Conservation (phyloP, 2,888 invertebrate species). For the Papilio elwesi region DNA sequence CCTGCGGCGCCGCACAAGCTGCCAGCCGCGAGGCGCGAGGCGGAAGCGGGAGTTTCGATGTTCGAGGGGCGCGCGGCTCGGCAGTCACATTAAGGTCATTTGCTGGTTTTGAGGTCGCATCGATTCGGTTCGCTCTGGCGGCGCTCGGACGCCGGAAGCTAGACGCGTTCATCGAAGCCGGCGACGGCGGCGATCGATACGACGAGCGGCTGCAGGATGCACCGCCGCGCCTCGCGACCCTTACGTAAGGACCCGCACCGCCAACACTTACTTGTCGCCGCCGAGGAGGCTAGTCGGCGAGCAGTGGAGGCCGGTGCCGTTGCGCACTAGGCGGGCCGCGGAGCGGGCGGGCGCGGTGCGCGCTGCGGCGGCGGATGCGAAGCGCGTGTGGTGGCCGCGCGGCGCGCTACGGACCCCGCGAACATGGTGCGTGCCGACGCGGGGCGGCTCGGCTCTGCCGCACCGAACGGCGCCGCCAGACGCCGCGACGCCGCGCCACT, state of each 20-base stretch:
- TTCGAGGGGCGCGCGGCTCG: slow-evolving; percentile 11
- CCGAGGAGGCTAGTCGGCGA: slow-evolving; percentile 27
- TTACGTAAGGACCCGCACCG: slow-evolving; percentile 43
- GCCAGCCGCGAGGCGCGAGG: neutral
- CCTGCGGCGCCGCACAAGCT: neutral
- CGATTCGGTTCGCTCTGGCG: slow-evolving; percentile 33
- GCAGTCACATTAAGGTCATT: slow-evolving; percentile 40
- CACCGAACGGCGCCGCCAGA: slow-evolving; percentile 16
- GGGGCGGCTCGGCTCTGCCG: slow-evolving; percentile 42
- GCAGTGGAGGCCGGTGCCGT: slow-evolving; percentile 27
- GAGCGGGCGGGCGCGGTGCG: slow-evolving; percentile 31
- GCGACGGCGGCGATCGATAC: slow-evolving; percentile 44
- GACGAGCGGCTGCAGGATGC: slow-evolving; percentile 39
- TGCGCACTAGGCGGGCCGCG: slow-evolving; percentile 26
- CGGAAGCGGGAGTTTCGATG: neutral
- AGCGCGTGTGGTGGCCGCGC: neutral
- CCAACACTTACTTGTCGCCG: slow-evolving; percentile 34
- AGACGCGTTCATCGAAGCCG: slow-evolving; percentile 42
- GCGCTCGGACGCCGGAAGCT: slow-evolving; percentile 37
- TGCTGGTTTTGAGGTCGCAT: slow-evolving; percentile 40
- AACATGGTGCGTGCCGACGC: slow-evolving; percentile 26
- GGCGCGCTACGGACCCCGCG: slow-evolving; percentile 17
- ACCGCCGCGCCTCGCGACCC: slow-evolving; percentile 26
- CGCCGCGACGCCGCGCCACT: slow-evolving; percentile 9
- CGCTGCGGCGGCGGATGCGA: slow-evolving; percentile 20